Percentiles rank a stretch among this genome's conserved stretches.
Conservation (phyloP, 2,888 invertebrate genomes). For the Liopterus haemorrhoidalis region DNA sequence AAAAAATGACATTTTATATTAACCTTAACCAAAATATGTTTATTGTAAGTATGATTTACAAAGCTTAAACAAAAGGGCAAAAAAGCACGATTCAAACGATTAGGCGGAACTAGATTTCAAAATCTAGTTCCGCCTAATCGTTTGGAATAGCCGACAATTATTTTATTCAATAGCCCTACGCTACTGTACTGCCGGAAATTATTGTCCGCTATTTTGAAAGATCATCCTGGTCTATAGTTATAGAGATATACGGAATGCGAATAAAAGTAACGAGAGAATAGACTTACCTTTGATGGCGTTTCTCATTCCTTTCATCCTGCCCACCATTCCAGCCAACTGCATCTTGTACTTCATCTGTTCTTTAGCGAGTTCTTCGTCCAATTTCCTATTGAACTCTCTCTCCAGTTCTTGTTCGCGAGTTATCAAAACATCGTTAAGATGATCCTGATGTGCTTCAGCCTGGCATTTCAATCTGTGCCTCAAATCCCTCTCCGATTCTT, state of each 20-base stretch:
- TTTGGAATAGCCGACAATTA: conserved; percentile 8
- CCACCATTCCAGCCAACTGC: conserved; percentile 67
- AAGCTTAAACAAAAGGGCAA: conserved; percentile 3
- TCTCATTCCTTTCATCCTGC: conserved; percentile 71
- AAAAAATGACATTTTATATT: too few species aligned
- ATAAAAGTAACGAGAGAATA: conserved; percentile 15
- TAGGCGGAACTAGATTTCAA: too few species aligned
- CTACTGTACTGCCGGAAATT: too few species aligned
- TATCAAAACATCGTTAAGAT: conserved; percentile 64
- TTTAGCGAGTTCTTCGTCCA: conserved; percentile 62
- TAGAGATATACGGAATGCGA: conserved; percentile 7
- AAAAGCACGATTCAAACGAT: not conserved
- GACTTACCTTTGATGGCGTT: conserved; percentile 63
- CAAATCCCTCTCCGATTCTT: conserved; percentile 65
- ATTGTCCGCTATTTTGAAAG: too few species aligned
- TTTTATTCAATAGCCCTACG: conserved; percentile 12
- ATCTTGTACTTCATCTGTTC: conserved; percentile 63
- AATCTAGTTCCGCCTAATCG: too few species aligned
- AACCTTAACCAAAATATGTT: too few species aligned
- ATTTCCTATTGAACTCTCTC: conserved; percentile 49
- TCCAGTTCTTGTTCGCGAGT: conserved; percentile 49
- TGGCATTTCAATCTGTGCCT: conserved; percentile 76
- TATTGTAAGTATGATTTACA: too few species aligned
- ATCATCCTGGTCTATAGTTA: too few species aligned
- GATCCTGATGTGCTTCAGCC: conserved; percentile 78